These are phyloP conservation scores for Napeogenes sylphis DNA, from an alignment of 2,888 invertebrate genomes.

Conservation along the genomic window DNA sequence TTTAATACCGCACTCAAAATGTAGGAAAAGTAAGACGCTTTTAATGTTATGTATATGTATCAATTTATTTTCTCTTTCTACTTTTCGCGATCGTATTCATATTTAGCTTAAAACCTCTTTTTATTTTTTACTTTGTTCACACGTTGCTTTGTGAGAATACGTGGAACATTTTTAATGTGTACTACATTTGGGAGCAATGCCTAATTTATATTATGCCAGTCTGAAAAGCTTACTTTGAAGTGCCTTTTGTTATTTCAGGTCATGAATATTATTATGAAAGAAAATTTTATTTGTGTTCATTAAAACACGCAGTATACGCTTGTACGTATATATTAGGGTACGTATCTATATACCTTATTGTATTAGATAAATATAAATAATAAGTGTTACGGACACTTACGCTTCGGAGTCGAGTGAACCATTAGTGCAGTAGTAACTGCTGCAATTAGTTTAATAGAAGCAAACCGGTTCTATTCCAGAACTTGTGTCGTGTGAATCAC, in stretches of 20 bases:
- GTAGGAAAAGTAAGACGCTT: conserved; percentile 38
- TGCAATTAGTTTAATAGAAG: conserved; percentile 19
- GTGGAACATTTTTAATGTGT: conserved; percentile 1
- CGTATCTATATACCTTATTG: too few species aligned
- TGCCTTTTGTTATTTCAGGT: conserved; percentile 1
- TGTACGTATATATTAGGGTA: too few species aligned
- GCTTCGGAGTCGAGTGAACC: too few species aligned
- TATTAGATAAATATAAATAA: too few species aligned
- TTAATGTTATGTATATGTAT: conserved; percentile 30
- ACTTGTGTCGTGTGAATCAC: conserved; percentile 33
- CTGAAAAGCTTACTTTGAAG: neutral
- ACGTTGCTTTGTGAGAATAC: neutral
- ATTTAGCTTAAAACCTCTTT: conserved; percentile 19
- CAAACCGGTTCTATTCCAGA: conserved; percentile 21
- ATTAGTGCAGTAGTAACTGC: conserved; percentile 8
- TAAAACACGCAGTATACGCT: neutral
- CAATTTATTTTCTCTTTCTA: conserved; percentile 20
- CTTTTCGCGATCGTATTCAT: conserved; percentile 17
- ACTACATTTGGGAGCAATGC: neutral
- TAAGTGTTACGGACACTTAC: too few species aligned
- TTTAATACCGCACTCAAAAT: conserved; percentile 63
- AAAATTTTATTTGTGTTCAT: neutral
- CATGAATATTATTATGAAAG: neutral
- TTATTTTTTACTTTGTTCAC: conserved; percentile 4
- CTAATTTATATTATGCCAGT: conserved; percentile 4